Base-by-base conservation (phyloP, 2,797 vertebrate genomes). In the Chelon labrosus region DNA sequence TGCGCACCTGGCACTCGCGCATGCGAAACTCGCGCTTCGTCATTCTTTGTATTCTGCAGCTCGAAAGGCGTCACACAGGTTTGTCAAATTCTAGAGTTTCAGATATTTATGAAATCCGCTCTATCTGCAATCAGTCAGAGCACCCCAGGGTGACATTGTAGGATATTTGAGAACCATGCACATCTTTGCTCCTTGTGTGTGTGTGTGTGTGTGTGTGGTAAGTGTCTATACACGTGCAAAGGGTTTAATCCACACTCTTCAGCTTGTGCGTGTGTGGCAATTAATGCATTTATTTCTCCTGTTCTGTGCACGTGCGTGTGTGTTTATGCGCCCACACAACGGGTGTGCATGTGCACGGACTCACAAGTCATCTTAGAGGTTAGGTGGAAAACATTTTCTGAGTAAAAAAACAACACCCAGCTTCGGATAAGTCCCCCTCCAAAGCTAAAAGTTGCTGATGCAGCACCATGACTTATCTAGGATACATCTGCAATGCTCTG, bases 131-230 rank as follows among this genome's bases (percentile, higher is more conserved):
- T 93, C 90, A 90, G 82, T 86, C 84, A 89, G 85, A 86, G 86
- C 84, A 88, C 87, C 65, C 86, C 84, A 89, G 92, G 91, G 93
- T 94, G 91, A 94, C 93, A 91, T 93, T 93, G 91, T 87, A 79
- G 76, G 92, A 93, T 89, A 94, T 92, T 82, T 92, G 91, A 94
- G 91, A 91, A 51, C 58, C 65, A 65, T 76, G 65, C 71, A 71
- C 73, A 27, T 71, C 80, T 74, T 72, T 74, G 20, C 44, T 58
- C 11, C 73, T 38, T 67, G 19, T n/a, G 56, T 27, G 56, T 55
- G 65, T 64, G 65, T 52, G 53, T 53, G 58, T 20, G 68, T 37
- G 53, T 22, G 42, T 50, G 52, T 49, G 47, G 52, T 41, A 46
- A 20, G 49, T 76, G 68, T 62, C 53, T 68, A 47, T 56, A 58